phyloP scores from a whole-genome alignment of 2,797 vertebrate species.

The Synanceia verrucosa region DNA sequence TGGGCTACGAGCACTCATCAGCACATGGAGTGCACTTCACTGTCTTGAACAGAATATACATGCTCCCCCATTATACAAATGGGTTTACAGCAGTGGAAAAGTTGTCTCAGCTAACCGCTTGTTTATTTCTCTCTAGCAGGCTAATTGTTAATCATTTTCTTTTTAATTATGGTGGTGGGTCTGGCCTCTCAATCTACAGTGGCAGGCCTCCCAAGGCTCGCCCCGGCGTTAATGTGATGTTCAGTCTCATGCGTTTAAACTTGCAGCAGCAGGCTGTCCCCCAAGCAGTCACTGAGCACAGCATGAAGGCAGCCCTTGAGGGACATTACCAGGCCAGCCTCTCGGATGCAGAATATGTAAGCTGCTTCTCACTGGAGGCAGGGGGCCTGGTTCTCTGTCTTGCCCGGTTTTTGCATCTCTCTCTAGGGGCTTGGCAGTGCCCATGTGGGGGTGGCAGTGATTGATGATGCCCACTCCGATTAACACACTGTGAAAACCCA shows the following conservation, averaged over 20 bases:
- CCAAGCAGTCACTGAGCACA: slow-evolving; percentile 69
- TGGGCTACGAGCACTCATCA: slow-evolving; percentile 80
- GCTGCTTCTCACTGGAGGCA: slow-evolving; percentile 66
- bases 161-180: slow-evolving; percentile 75
- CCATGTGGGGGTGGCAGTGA: slow-evolving; percentile 77
- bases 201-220: slow-evolving; percentile 65
- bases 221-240: slow-evolving; percentile 73
- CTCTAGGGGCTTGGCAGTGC: slow-evolving; percentile 75
- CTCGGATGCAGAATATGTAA: slow-evolving; percentile 72
- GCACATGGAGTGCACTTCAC: slow-evolving; percentile 77
- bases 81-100: slow-evolving; percentile 53
- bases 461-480: slow-evolving; percentile 79
- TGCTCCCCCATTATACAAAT: slow-evolving; percentile 58
- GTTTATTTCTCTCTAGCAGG: slow-evolving; percentile 63
- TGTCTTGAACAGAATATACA: slow-evolving; percentile 64
- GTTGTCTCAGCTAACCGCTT: slow-evolving; percentile 59
- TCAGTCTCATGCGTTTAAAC: slow-evolving; percentile 65
- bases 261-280: slow-evolving; percentile 57
- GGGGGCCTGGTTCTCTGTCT: slow-evolving; percentile 63
- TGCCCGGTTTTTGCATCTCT: slow-evolving; percentile 66
- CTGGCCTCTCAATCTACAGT: slow-evolving; percentile 63
- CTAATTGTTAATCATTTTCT: slow-evolving; percentile 77
- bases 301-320: slow-evolving; percentile 71
- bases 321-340: slow-evolving; percentile 72
- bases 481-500: slow-evolving; percentile 73